Evolutionary conservation across 2,113 vertebrate genomes (phyloP).

Genomic region (Atrichornis clamosus): DNA sequence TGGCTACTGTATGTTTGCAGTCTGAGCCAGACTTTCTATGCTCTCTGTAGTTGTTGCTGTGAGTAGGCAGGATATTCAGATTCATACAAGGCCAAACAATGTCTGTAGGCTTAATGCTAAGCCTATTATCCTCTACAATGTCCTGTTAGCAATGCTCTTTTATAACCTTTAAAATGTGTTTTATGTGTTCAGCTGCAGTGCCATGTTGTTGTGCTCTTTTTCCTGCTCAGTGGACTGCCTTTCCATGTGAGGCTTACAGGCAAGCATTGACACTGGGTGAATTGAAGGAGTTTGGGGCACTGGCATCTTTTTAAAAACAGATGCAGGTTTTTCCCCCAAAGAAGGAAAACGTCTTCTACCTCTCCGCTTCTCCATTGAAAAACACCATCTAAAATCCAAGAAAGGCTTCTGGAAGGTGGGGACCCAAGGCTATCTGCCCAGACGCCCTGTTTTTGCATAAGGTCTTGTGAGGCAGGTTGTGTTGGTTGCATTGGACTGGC

Average conservation of each 20-base stretch:
- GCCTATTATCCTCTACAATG: conserved; percentile 33
- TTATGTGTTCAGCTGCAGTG: not conserved
- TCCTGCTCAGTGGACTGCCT: not conserved
- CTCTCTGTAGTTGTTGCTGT: not conserved
- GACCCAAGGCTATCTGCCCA: not conserved
- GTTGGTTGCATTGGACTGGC: not conserved
- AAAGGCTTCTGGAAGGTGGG: not conserved
- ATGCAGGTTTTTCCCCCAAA: not conserved
- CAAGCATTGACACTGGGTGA: not conserved
- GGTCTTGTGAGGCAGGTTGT: rapidly evolving
- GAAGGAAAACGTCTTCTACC: not conserved
- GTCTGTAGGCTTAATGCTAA: conserved; percentile 33
- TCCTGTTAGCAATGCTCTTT: conserved; percentile 21
- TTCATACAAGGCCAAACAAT: conserved; percentile 42
- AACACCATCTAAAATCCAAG: not conserved
- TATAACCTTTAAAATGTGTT: not conserved
- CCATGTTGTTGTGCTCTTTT: not conserved
- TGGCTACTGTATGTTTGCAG: conserved; percentile 17
- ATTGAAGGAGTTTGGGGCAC: not conserved
- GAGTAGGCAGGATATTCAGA: conserved; percentile 53
- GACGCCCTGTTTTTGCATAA: not conserved
- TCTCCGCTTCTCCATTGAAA: not conserved
- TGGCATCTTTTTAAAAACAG: not conserved
- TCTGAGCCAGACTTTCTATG: not conserved
- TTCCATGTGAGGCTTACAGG: not conserved